Conservation (phyloP, 2,797 vertebrate genomes). For the Acanthiza pusilla region DNA sequence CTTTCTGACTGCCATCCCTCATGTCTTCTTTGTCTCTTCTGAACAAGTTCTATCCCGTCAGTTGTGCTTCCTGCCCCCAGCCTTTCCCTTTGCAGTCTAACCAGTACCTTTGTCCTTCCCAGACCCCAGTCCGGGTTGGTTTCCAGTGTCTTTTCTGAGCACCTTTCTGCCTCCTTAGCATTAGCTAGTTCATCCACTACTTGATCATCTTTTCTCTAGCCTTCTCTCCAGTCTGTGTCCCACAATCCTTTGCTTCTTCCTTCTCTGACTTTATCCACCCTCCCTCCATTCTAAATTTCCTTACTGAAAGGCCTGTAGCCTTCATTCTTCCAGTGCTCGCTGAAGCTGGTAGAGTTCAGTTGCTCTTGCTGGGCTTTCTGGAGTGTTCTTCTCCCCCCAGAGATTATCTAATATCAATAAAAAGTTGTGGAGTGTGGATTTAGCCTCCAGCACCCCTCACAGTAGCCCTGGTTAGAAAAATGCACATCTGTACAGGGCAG, state of each 20-base stretch:
- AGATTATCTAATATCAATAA: neutral
- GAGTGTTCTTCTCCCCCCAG: neutral
- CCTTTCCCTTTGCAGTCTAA: neutral
- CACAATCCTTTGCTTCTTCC: neutral
- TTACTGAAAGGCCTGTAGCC: neutral
- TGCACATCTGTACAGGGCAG: neutral
- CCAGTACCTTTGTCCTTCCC: neutral
- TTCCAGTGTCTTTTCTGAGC: neutral
- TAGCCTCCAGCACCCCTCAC: neutral
- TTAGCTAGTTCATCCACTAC: neutral
- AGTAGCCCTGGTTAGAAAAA: neutral
- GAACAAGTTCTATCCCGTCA: neutral
- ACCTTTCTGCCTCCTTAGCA: neutral
- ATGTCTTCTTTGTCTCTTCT: neutral
- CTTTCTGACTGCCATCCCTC: neutral
- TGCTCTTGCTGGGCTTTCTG: neutral
- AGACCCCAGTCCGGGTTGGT: neutral
- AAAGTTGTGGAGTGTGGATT: neutral
- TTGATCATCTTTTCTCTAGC: neutral
- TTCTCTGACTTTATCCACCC: neutral
- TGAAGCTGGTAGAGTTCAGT: neutral
- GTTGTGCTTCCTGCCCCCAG: neutral
- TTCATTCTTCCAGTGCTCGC: neutral
- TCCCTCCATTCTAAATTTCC: neutral
- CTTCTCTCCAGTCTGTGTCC: neutral